phyloP scores from a whole-genome alignment of 2,888 invertebrate species.

The Tenthredo distinguenda region DNA sequence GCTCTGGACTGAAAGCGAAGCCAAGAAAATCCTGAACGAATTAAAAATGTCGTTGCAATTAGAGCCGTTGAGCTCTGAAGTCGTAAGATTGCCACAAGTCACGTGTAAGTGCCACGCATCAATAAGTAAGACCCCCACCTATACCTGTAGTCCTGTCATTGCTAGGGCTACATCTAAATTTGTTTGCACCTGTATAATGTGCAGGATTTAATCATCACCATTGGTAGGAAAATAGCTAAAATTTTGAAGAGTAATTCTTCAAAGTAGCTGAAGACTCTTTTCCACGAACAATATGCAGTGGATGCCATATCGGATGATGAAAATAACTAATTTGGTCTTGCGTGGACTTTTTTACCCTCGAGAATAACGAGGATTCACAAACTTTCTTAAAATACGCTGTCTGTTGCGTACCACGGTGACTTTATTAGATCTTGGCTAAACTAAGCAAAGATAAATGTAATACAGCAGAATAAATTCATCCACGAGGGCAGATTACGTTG shows the following conservation, averaged over 20 bases:
- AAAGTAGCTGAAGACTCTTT: background rate
- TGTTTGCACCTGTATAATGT: conserved; percentile 24
- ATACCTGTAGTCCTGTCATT: conserved; percentile 25
- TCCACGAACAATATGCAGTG: background rate
- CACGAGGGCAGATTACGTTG: background rate
- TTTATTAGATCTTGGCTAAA: background rate
- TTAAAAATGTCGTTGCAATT: background rate
- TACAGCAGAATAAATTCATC: background rate
- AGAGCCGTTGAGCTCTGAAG: conserved; percentile 22
- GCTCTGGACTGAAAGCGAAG: background rate
- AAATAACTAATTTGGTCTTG: too few species aligned
- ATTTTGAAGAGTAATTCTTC: background rate
- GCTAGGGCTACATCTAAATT: conserved; percentile 33
- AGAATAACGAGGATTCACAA: too few species aligned
- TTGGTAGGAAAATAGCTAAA: background rate
- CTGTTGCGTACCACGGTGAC: background rate
- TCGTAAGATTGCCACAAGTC: conserved; percentile 37
- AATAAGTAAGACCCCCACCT: background rate
- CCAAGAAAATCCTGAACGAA: background rate
- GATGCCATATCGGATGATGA: too few species aligned
- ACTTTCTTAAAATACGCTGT: too few species aligned
- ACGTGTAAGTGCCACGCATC: conserved; percentile 41
- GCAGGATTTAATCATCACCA: background rate
- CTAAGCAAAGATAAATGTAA: background rate
- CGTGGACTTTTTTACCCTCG: too few species aligned